These are phyloP conservation scores for Caenorhabditis wallacei DNA, from an alignment of 2,888 invertebrate species.

Conservation along the genomic window DNA sequence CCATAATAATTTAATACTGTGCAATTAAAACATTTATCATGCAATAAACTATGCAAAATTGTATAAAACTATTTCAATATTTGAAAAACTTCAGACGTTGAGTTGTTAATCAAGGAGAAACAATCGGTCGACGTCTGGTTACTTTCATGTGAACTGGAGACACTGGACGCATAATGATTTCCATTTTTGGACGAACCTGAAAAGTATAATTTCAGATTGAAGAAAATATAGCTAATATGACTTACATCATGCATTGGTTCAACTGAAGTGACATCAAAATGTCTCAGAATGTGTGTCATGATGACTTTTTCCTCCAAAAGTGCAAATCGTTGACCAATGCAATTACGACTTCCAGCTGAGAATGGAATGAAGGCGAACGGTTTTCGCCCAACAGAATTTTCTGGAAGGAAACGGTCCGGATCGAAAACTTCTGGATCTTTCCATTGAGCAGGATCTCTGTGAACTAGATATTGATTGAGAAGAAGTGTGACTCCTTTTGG, in stretches of 20 bases:
- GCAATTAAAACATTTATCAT: conserved; percentile 44
- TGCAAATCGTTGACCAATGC: conserved; percentile 84
- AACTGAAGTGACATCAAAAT: conserved; percentile 82
- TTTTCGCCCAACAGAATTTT: conserved; percentile 83
- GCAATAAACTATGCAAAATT: conserved; percentile 39
- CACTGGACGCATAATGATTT: conserved; percentile 84
- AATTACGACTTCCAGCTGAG: conserved; percentile 85
- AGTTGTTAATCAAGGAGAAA: conserved; percentile 21
- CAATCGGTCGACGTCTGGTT: conserved; percentile 47
- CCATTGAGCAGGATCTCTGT: conserved; percentile 84
- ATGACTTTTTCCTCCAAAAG: conserved; percentile 85
- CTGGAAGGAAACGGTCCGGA: conserved; percentile 84
- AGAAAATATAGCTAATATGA: not conserved
- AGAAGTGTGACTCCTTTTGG: conserved; percentile 83
- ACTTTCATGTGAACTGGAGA: conserved; percentile 83
- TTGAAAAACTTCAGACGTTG: not conserved
- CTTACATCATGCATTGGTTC: conserved; percentile 68
- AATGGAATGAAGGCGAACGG: conserved; percentile 85
- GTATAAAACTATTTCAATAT: conserved; percentile 31
- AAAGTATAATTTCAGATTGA: conserved; percentile 1
- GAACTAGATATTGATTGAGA: conserved; percentile 82
- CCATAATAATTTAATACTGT: conserved; percentile 1
- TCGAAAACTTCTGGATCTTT: conserved; percentile 84
- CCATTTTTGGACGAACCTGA: conserved; percentile 83
- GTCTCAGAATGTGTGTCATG: conserved; percentile 84